Evolutionary conservation across 2,888 invertebrate species (phyloP).

Genomic region (Caenorhabditis sp.): DNA sequence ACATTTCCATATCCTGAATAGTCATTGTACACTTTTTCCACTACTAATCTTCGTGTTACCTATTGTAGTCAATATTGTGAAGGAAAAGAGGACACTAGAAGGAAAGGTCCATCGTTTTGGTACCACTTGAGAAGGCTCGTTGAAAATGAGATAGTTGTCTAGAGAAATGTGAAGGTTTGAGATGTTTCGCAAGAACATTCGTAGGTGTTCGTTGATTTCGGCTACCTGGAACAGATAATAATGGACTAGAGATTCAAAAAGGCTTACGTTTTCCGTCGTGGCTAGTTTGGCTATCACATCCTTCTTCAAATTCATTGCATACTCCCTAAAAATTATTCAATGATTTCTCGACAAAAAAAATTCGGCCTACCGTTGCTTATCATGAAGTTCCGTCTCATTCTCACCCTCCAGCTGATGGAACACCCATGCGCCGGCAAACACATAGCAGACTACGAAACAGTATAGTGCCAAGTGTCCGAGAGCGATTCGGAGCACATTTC

Average conservation of each 20-base stretch:
- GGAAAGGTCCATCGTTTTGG: constrained; percentile 81
- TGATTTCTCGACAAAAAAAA: too few relatives aligned
- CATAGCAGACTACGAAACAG: constrained; percentile 79
- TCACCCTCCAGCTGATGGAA: constrained; percentile 80
- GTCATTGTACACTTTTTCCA: too few relatives aligned
- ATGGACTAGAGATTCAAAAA: neutral
- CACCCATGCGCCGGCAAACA: constrained; percentile 77
- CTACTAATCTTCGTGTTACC: too few relatives aligned
- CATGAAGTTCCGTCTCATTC: constrained; percentile 74
- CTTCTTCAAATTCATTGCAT: constrained; percentile 67
- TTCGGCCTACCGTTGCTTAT: constrained; percentile 66
- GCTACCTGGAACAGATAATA: constrained; percentile 60
- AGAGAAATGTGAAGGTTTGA: constrained; percentile 76
- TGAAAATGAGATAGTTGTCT: constrained; percentile 80
- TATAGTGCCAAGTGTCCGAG: constrained; percentile 79
- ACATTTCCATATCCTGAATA: constrained; percentile 80
- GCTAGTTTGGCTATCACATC: constrained; percentile 72
- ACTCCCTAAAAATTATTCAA: constrained; percentile 49
- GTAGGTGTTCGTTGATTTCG: constrained; percentile 73
- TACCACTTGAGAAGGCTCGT: constrained; percentile 72
- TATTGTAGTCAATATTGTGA: constrained; percentile 82
- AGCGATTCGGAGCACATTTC: constrained; percentile 77
- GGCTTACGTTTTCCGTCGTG: constrained; percentile 70
- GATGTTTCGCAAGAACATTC: constrained; percentile 76
- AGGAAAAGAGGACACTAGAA: constrained; percentile 80